Base-by-base conservation (phyloP, 2,888 invertebrate species). In the Sisyra terminalis region DNA sequence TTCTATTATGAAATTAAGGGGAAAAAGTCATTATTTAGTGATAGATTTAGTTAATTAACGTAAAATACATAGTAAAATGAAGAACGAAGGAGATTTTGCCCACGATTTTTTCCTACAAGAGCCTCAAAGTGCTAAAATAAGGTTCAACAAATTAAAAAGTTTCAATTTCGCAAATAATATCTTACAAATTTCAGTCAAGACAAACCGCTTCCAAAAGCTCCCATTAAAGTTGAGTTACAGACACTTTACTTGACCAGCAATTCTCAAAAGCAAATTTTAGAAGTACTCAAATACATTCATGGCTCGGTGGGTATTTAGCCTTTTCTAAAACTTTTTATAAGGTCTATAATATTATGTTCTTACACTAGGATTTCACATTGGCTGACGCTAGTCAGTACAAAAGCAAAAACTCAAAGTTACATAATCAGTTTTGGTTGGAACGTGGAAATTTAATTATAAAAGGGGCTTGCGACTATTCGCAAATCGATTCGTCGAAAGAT, bases 371-470 rank as follows among this genome's bases (percentile, higher is more conserved):
- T 50, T 72, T 70, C 49, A 60, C 55, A 47, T 56, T 71, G 35
- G 59, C 56, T 48, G 63, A 64, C 49, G 57, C 55, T 5, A 63
- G 64, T 13, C 57, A 59, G 38, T 69, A 71, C 49, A 57, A 72
- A 64, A 80, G 84, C 57, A 76, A 76, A 57, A 75, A 74, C 13
- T 67, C 73, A 14, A 76, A 76, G 50, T 66, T 84, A 29, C 69
- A 71, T 32, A 77, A 77, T 49, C 72, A 76, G 15, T 85, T 76
- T 58, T 84, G 85, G 84, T 70, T 81, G 61, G 79, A 83, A 52
- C 67, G 78, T 49, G 83, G 84, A 4, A 78, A 77, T 51, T 67
- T 86, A 8, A 69, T 84, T 8, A 78, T 86, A 1, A 78, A 78
- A 61, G 78, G 78, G 37, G 75, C 74, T 34, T 71, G 71, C 51